A percentile compares a stretch with the other conserved stretches of the same genome.
Evolutionary conservation across 2,113 vertebrate species (phyloP).

Genomic region (Hippocampus comes): DNA sequence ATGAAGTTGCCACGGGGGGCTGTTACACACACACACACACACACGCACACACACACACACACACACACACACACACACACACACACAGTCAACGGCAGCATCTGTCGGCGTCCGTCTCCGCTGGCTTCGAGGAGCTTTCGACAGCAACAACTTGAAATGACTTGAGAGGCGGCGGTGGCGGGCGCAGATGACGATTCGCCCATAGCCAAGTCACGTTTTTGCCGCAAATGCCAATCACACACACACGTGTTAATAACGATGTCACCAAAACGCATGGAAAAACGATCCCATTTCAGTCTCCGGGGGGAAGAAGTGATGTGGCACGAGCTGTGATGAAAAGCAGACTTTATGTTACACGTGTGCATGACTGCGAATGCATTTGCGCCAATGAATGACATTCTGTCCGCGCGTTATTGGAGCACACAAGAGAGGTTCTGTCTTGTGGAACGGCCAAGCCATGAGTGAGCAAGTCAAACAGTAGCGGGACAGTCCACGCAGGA

Average conservation of each 20-base stretch:
- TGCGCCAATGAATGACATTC: slow-evolving; percentile 20
- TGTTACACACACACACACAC: not conserved
- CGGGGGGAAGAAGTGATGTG: not conserved
- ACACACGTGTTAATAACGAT: not conserved
- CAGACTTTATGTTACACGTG: not conserved
- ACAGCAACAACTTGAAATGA: not conserved
- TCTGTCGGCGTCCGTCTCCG: slow-evolving; percentile 42
- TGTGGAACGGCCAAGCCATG: slow-evolving; percentile 41
- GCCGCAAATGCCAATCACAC: not conserved
- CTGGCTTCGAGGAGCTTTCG: slow-evolving; percentile 12
- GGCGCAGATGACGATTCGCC: not conserved
- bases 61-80: too few species aligned
- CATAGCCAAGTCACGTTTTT: slow-evolving; percentile 20
- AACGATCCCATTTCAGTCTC: slow-evolving; percentile 1
- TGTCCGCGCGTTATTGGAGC: slow-evolving; percentile 22
- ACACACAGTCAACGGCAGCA: slow-evolving; percentile 7
- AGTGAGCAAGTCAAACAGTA: slow-evolving; percentile 30
- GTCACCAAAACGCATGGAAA: slow-evolving; percentile 1
- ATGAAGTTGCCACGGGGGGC: slow-evolving; percentile 2
- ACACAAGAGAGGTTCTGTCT: slow-evolving; percentile 54
- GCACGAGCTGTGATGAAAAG: not conserved
- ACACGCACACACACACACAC: too few species aligned
- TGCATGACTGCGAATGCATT: slow-evolving; percentile 27
- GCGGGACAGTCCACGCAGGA: slow-evolving; percentile 13
- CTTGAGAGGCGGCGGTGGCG: not conserved